phyloP scores from a whole-genome alignment of 1,140 invertebrate species.

The Drosophila teissieri region DNA sequence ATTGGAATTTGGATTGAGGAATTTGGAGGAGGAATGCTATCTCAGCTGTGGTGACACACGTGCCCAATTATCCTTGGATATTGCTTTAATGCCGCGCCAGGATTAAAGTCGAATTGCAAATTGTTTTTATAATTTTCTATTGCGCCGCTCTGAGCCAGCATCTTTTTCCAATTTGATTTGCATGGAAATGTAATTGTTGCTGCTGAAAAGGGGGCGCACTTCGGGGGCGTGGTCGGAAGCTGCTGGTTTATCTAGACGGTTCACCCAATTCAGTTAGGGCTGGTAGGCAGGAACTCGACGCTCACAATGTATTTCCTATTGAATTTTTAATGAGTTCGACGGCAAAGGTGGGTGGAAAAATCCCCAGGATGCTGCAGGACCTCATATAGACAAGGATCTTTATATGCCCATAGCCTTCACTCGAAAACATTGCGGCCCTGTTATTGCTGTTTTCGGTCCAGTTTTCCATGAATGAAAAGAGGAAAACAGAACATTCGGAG shows the following conservation, averaged over 20 bases:
- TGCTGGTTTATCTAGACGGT: not conserved
- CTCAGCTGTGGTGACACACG: slow-evolving; percentile 31
- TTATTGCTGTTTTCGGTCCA: slow-evolving; percentile 16
- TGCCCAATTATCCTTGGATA: slow-evolving; percentile 45
- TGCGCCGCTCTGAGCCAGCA: slow-evolving; percentile 16
- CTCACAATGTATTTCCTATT: slow-evolving; percentile 75
- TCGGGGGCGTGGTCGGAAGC: not conserved
- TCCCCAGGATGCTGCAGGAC: not conserved
- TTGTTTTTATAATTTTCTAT: slow-evolving; percentile 74
- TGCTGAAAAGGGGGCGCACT: not conserved
- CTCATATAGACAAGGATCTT: slow-evolving; percentile 40
- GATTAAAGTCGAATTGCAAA: slow-evolving; percentile 62
- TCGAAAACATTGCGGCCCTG: slow-evolving; percentile 24
- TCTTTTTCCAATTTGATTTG: slow-evolving; percentile 76
- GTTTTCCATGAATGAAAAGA: not conserved
- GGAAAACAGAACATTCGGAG: slow-evolving; percentile 20
- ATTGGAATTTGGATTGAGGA: not conserved
- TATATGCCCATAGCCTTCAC: slow-evolving; percentile 18
- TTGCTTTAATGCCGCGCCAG: slow-evolving; percentile 33
- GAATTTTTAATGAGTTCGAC: slow-evolving; percentile 77
- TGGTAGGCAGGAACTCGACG: slow-evolving; percentile 42
- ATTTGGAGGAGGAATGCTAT: slow-evolving; percentile 5
- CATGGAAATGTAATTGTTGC: slow-evolving; percentile 77
- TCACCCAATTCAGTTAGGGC: slow-evolving; percentile 5
- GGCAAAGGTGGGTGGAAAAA: not conserved